phyloP scores from a whole-genome alignment of 2,113 vertebrate genomes.

The Cyanoderma ruficeps region DNA sequence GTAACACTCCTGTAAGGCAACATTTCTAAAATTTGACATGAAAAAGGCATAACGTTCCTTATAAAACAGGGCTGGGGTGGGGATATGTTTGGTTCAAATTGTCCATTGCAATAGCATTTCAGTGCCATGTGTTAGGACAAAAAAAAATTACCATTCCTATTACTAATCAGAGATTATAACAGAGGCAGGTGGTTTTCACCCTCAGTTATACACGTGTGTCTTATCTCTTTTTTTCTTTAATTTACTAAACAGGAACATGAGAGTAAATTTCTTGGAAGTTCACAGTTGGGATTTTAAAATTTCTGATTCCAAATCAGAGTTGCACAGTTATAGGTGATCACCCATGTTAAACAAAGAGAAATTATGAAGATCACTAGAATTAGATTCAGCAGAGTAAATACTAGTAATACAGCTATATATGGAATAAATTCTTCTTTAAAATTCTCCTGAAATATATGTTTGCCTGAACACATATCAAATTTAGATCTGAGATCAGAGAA shows the following conservation, averaged over 20 bases:
- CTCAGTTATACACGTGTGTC: neutral
- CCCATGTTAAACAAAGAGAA: neutral
- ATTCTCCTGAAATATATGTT: conserved; percentile 14
- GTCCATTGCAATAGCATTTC: neutral
- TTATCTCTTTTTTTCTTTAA: neutral
- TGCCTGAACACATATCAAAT: conserved; percentile 37
- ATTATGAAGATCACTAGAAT: neutral
- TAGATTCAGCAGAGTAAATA: neutral
- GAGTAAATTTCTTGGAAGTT: neutral
- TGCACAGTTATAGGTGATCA: neutral
- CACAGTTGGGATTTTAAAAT: neutral
- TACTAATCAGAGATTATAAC: neutral
- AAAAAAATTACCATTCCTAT: neutral
- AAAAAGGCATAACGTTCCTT: neutral
- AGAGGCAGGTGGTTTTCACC: neutral
- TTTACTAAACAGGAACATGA: neutral
- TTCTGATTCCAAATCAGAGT: neutral
- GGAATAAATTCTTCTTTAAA: neutral
- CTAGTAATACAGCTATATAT: neutral
- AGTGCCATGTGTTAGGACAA: neutral
- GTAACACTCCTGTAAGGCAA: neutral
- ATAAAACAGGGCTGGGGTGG: neutral
- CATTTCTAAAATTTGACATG: conserved; percentile 3
- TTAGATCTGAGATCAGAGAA: conserved; percentile 33
- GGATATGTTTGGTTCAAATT: neutral